A percentile compares a stretch with the other conserved stretches of the same genome.
Conservation (phyloP, 2,888 invertebrate genomes). For the Nymphalis c-album region DNA sequence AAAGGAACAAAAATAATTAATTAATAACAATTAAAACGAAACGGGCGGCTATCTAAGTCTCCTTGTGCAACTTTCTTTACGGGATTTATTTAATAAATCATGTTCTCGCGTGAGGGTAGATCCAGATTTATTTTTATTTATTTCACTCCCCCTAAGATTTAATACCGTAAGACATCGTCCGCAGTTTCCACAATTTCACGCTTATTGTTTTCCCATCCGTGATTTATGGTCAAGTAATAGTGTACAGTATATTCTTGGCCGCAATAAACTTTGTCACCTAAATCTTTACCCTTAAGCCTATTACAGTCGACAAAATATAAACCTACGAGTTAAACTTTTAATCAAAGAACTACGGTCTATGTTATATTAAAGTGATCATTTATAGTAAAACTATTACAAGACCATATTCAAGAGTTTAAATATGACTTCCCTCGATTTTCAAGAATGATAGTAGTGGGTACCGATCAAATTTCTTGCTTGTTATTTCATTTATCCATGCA, state of each 20-base stretch:
- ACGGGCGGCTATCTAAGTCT: slow-evolving; percentile 41
- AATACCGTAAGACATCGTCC: slow-evolving; percentile 73
- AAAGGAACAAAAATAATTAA: slow-evolving; percentile 41
- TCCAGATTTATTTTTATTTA: slow-evolving; percentile 80
- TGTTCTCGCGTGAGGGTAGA: slow-evolving; percentile 67
- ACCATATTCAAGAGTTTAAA: neutral
- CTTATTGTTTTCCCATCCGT: slow-evolving; percentile 82
- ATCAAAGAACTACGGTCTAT: neutral
- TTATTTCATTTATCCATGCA: too few relatives aligned
- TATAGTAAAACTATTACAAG: neutral
- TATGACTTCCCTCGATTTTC: too few relatives aligned
- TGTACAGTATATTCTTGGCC: slow-evolving; percentile 75
- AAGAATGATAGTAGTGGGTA: too few relatives aligned
- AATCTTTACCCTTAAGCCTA: slow-evolving; percentile 78
- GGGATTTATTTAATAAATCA: slow-evolving; percentile 68
- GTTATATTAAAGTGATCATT: neutral
- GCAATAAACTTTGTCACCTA: slow-evolving; percentile 81
- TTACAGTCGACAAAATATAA: slow-evolving; percentile 46
- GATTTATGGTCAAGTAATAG: slow-evolving; percentile 79
- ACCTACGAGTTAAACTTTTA: slow-evolving; percentile 23
- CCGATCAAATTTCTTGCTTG: neutral
- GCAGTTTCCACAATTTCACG: slow-evolving; percentile 82
- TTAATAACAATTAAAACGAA: slow-evolving; percentile 59
- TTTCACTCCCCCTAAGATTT: slow-evolving; percentile 79
- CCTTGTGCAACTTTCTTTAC: slow-evolving; percentile 40